Evolutionary conservation across 53 echinoderm and acorn worm species (phyloP).

Genomic region (Crossaster papposus): DNA sequence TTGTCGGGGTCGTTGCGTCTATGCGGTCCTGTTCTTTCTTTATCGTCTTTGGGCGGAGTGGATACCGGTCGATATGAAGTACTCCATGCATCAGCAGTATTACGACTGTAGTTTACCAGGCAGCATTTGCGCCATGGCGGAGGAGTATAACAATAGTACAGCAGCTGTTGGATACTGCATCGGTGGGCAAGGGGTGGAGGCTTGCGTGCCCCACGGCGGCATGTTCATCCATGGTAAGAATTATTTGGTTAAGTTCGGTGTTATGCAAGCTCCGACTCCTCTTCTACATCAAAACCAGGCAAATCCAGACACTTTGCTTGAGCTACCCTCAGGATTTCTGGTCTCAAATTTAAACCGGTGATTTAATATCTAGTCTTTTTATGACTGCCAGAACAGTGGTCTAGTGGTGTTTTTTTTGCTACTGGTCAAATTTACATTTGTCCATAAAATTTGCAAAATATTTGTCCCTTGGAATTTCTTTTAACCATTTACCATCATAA

Average conservation of each 20-base stretch:
- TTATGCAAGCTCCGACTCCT: neutral
- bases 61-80: conserved; percentile 55
- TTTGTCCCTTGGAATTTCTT: too few relatives aligned
- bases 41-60: conserved; percentile 9
- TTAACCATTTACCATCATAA: too few relatives aligned
- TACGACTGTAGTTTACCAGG: conserved; percentile 60
- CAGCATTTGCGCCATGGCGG: conserved; percentile 48
- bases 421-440: too few relatives aligned
- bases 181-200: conserved; percentile 48
- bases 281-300: neutral
- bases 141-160: conserved; percentile 50
- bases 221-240: conserved; percentile 55
- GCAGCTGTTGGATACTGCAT: conserved; percentile 47
- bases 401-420: too few relatives aligned
- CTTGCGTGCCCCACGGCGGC: conserved; percentile 48
- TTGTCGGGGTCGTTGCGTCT: neutral
- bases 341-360: neutral
- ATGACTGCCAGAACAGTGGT: too few relatives aligned
- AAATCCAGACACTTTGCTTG: neutral
- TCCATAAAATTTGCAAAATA: too few relatives aligned
- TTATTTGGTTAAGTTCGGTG: neutral
- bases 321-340: neutral
- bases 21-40: neutral
- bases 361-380: too few relatives aligned
- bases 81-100: conserved; percentile 58